These are phyloP conservation scores for Gila robusta DNA, from an alignment of 2,797 vertebrate genomes.

Conservation along the genomic window DNA sequence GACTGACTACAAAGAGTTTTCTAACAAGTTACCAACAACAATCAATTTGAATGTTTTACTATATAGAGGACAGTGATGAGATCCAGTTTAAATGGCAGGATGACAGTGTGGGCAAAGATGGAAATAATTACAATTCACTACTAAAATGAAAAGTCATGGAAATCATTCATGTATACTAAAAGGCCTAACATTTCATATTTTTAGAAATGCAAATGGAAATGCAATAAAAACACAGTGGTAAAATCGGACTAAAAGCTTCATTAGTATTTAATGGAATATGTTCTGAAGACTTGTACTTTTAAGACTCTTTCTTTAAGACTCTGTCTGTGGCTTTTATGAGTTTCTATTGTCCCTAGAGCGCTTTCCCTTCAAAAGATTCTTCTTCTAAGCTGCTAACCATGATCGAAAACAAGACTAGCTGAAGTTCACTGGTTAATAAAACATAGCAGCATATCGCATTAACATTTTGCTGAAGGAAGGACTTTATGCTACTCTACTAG, in stretches of 20 bases:
- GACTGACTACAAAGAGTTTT: background rate
- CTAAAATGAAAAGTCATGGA: constrained; percentile 6
- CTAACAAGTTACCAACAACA: background rate
- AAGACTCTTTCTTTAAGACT: constrained; percentile 21
- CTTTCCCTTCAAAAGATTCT: constrained; percentile 49
- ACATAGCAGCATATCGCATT: constrained; percentile 38
- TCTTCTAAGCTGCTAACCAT: constrained; percentile 50
- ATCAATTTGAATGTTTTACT: background rate
- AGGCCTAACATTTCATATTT: constrained; percentile 7
- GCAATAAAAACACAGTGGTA: constrained; percentile 37
- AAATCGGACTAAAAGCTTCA: constrained; percentile 63
- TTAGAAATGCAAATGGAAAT: constrained; percentile 40
- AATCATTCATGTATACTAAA: background rate
- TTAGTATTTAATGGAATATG: constrained; percentile 63
- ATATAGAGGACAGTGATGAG: background rate
- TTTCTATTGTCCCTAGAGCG: constrained; percentile 58
- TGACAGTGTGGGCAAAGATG: background rate
- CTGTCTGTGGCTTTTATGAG: constrained; percentile 52
- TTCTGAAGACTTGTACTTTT: constrained; percentile 50
- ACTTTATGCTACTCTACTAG: background rate
- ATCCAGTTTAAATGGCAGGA: background rate
- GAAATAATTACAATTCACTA: background rate
- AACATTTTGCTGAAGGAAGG: constrained; percentile 30
- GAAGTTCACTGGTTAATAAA: constrained; percentile 50
- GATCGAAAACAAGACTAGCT: constrained; percentile 34